Percentiles rank a stretch among this genome's conserved stretches.
Evolutionary conservation across 2,888 invertebrate species (phyloP).

Genomic region (Drosophila parthenogenetica): DNA sequence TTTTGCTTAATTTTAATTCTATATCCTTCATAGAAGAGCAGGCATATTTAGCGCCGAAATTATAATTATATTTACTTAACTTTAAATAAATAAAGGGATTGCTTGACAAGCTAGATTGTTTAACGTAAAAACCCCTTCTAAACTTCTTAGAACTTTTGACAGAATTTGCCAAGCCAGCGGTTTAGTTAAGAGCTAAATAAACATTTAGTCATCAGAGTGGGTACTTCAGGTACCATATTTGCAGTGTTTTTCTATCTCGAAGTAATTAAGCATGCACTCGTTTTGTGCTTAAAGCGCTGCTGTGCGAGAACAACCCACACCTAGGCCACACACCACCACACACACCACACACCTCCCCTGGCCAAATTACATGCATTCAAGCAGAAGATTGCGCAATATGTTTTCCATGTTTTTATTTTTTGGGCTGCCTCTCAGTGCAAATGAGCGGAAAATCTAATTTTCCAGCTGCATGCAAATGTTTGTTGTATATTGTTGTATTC

Average conservation of each 20-base stretch:
- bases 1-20: no score
- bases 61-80: no score
- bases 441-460: constrained; percentile 78
- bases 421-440: constrained; percentile 57
- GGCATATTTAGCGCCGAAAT: no score
- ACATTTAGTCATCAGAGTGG: not conserved
- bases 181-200: not conserved
- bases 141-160: not conserved
- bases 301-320: constrained; percentile 45
- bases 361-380: constrained; percentile 62
- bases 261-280: constrained; percentile 50
- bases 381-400: constrained; percentile 79
- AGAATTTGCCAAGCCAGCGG: constrained; percentile 2
- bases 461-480: constrained; percentile 66
- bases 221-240: constrained; percentile 33
- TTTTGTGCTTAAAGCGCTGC: constrained; percentile 30
- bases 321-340: constrained; percentile 20
- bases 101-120: no score
- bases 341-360: constrained; percentile 1
- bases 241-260: constrained; percentile 31
- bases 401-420: constrained; percentile 34
- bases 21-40: no score
- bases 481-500: constrained; percentile 22
- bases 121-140: not conserved
- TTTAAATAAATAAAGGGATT: no score